Percentiles rank a stretch among this genome's conserved stretches.
Conservation (phyloP, 2,797 vertebrate species). For the Diplodus sargus region DNA sequence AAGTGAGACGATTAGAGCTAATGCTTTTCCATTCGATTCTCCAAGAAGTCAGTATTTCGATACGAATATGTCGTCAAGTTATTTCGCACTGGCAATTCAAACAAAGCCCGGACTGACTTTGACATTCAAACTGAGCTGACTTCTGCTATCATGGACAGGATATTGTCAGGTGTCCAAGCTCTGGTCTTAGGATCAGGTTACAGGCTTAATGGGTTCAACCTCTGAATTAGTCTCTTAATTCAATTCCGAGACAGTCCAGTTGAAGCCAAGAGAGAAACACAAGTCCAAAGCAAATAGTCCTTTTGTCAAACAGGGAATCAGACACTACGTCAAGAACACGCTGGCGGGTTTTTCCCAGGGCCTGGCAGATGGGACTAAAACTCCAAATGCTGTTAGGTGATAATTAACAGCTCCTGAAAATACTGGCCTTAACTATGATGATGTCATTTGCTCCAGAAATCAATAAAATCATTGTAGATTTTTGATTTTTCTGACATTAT, state of each 20-base stretch:
- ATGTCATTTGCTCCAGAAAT: background rate
- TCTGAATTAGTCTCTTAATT: conserved; percentile 45
- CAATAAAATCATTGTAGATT: too few species aligned
- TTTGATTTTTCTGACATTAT: background rate
- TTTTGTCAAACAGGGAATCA: background rate
- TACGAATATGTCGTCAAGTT: background rate
- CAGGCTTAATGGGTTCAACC: conserved; percentile 52
- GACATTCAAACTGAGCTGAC: conserved; percentile 1
- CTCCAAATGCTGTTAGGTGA: background rate
- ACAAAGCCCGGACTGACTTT: background rate
- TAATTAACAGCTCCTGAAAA: background rate
- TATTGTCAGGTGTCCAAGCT: conserved; percentile 31
- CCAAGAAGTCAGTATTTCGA: background rate
- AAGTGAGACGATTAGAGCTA: conserved; percentile 24
- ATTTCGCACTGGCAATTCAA: background rate
- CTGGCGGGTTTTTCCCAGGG: background rate
- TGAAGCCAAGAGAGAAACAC: conserved; percentile 27
- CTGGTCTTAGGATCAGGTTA: conserved; percentile 52
- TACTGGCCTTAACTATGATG: background rate
- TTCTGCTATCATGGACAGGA: conserved; percentile 21
- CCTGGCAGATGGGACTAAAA: conserved; percentile 7
- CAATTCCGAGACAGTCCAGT: conserved; percentile 29
- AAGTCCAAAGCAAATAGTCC: conserved; percentile 2
- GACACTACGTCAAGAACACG: conserved; percentile 5
- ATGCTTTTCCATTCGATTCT: background rate